A percentile compares a stretch with the other conserved stretches of the same genome.
Conservation (phyloP, 2,888 invertebrate species). For the Carpatolechia fugitivella region DNA sequence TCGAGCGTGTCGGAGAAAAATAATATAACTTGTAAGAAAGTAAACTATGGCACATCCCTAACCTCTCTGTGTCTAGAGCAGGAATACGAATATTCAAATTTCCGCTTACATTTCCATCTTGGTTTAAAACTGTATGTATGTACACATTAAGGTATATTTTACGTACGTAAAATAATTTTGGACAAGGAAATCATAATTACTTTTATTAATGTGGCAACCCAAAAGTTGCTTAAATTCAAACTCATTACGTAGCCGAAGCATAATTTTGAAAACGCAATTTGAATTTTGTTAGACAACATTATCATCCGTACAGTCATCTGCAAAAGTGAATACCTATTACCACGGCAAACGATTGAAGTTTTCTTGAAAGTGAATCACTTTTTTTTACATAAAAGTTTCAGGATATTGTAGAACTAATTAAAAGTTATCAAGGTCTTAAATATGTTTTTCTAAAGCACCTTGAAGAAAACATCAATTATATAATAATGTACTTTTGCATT, state of each 20-base stretch:
- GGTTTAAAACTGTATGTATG: not conserved
- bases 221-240: not conserved
- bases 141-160: not conserved
- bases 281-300: not conserved
- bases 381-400: too few species aligned
- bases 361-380: too few species aligned
- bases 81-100: conserved; percentile 16
- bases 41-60: not conserved
- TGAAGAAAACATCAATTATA: too few species aligned
- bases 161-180: not conserved
- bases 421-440: too few species aligned
- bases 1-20: too few species aligned
- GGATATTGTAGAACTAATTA: too few species aligned
- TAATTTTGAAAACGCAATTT: not conserved
- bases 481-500: too few species aligned
- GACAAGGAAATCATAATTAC: not conserved
- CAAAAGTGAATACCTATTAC: too few species aligned
- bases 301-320: not conserved
- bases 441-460: too few species aligned
- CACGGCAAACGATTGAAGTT: too few species aligned
- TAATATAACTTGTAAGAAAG: too few species aligned
- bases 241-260: not conserved
- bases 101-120: not conserved
- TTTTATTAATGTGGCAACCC: not conserved
- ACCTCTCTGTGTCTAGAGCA: not conserved